phyloP scores from a whole-genome alignment of 2,113 vertebrate genomes.

The Alces alces region DNA sequence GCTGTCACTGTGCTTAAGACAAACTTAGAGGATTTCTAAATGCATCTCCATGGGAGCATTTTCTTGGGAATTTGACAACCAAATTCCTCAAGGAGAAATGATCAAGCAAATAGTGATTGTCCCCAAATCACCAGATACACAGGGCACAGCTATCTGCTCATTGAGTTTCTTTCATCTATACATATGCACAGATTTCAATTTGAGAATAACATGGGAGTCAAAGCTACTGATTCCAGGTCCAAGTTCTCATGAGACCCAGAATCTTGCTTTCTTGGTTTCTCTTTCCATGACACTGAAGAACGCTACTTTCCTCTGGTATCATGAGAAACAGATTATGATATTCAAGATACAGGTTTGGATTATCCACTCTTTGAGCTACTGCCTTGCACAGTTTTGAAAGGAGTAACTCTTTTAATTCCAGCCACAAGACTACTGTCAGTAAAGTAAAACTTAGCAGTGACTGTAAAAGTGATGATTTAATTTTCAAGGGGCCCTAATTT shows the following conservation, averaged over 20 bases:
- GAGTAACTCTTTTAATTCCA: not conserved
- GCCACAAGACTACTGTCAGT: not conserved
- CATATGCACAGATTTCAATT: not conserved
- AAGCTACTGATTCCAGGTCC: not conserved
- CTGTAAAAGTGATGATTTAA: not conserved
- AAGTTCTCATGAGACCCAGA: not conserved
- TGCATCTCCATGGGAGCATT: not conserved
- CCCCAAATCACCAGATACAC: not conserved
- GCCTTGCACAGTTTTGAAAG: conserved; percentile 14
- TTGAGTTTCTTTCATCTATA: not conserved
- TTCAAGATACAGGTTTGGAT: not conserved
- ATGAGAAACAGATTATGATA: not conserved
- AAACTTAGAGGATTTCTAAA: conserved; percentile 27
- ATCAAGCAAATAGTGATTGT: not conserved
- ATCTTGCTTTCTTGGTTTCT: not conserved
- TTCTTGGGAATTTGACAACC: not conserved
- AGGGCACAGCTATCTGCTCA: not conserved
- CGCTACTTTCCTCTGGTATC: not conserved
- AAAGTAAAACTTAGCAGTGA: conserved; percentile 4
- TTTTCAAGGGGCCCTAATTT: not conserved
- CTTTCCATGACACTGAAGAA: not conserved
- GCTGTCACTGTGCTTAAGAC: not conserved
- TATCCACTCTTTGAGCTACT: not conserved
- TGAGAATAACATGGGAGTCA: not conserved
- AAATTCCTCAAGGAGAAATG: conserved; percentile 8